Conservation (phyloP, 2,797 vertebrate genomes). For the Oreortyx pictus region DNA sequence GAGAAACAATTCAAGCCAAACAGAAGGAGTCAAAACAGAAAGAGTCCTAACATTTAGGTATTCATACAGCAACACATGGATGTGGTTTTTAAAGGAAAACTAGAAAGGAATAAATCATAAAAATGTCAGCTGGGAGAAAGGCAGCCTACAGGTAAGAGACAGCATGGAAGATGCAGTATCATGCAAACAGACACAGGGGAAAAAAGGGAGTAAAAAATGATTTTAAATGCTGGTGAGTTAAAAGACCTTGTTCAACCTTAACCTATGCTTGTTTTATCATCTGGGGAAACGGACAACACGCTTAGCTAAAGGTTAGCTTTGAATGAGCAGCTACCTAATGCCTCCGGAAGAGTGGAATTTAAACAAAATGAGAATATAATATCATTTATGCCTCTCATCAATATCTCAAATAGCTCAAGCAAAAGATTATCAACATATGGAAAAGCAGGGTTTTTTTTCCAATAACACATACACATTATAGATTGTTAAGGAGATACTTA, state of each 20-base stretch:
- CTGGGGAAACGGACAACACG: neutral
- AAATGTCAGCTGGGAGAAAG: neutral
- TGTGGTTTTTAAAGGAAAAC: neutral
- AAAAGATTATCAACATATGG: neutral
- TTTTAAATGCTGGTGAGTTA: neutral
- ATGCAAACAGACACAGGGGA: neutral
- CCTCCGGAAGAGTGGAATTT: neutral
- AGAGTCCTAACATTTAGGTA: neutral
- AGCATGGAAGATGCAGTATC: neutral
- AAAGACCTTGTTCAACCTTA: neutral
- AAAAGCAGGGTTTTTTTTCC: neutral
- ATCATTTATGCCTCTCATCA: neutral
- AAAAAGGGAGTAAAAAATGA: neutral
- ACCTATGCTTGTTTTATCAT: neutral
- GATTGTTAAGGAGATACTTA: neutral
- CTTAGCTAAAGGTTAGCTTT: slow-evolving; percentile 20
- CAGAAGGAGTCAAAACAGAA: neutral
- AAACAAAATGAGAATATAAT: neutral
- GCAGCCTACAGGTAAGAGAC: neutral
- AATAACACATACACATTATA: neutral
- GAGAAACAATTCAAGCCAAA: neutral
- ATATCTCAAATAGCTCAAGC: neutral
- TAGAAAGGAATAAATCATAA: neutral
- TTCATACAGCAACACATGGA: neutral
- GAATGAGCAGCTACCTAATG: neutral